Conservation (phyloP, 2,888 invertebrate species). For the Tenodera sinensis region DNA sequence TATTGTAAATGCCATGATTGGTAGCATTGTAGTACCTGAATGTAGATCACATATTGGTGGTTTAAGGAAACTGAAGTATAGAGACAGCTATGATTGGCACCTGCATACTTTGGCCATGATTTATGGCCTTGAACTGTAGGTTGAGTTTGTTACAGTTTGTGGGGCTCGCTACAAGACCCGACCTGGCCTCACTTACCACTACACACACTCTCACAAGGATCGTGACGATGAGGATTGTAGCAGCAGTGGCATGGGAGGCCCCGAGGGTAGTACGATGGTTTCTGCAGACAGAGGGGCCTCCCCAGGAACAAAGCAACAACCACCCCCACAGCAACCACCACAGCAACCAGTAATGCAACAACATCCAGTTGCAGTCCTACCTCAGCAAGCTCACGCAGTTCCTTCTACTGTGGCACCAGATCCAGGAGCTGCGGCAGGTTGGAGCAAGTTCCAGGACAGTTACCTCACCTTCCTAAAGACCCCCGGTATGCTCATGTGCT, state of each 20-base stretch:
- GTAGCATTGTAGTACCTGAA: background rate
- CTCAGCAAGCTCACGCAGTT: background rate
- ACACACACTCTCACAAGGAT: slow-evolving; percentile 79
- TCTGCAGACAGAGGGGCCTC: slow-evolving; percentile 25
- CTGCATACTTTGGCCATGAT: background rate
- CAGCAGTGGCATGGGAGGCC: slow-evolving; percentile 22
- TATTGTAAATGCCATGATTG: background rate
- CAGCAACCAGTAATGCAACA: background rate
- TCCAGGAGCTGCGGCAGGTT: slow-evolving; percentile 46
- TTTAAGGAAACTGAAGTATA: background rate
- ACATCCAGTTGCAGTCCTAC: background rate
- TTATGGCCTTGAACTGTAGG: slow-evolving; percentile 19
- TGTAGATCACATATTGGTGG: background rate
- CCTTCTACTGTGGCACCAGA: slow-evolving; percentile 22
- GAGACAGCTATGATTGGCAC: background rate
- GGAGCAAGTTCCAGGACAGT: slow-evolving; percentile 55
- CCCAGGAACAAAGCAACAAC: slow-evolving; percentile 21
- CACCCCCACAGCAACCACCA: background rate
- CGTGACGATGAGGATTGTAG: slow-evolving; percentile 38
- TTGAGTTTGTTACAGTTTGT: slow-evolving; percentile 69
- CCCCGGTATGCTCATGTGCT: slow-evolving; percentile 38
- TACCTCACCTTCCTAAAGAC: slow-evolving; percentile 48
- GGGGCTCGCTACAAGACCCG: slow-evolving; percentile 95
- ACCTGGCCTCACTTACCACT: slow-evolving; percentile 93
- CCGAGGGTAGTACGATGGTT: slow-evolving; percentile 3